Percentiles rank a stretch among this genome's conserved stretches.
Evolutionary conservation across 2,888 invertebrate species (phyloP).

Genomic region (Scaptomyza reducta): DNA sequence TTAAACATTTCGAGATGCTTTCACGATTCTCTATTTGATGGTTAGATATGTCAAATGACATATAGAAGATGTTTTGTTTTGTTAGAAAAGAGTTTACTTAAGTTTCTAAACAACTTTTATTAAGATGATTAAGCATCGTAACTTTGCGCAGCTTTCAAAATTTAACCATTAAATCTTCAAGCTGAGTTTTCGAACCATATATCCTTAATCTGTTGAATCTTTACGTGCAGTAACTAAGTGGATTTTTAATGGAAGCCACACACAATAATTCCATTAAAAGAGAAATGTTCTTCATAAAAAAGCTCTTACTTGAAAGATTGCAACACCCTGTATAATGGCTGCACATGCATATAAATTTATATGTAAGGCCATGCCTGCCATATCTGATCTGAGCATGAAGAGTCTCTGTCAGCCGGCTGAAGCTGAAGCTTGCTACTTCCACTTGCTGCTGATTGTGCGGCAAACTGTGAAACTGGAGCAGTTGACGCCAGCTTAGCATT

Average conservation of each 20-base stretch:
- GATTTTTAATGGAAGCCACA: neutral
- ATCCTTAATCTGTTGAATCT: constrained; percentile 1
- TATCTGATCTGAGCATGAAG: constrained; percentile 78
- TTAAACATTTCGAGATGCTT: neutral
- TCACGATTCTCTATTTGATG: neutral
- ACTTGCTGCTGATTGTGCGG: constrained; percentile 55
- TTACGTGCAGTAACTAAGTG: neutral
- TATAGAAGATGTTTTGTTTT: neutral
- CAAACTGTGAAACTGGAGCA: constrained; percentile 73
- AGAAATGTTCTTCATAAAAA: constrained; percentile 12
- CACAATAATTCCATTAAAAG: neutral
- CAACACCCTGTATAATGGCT: constrained; percentile 60
- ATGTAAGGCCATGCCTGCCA: constrained; percentile 57
- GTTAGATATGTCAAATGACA: neutral
- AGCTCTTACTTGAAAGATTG: neutral
- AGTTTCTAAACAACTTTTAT: constrained; percentile 1
- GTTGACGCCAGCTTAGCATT: constrained; percentile 32
- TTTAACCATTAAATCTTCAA: neutral
- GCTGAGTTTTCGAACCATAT: neutral
- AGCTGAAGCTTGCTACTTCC: neutral
- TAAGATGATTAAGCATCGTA: neutral
- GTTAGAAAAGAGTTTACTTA: neutral
- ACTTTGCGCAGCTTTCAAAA: neutral
- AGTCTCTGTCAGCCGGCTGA: constrained; percentile 42
- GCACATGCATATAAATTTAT: constrained; percentile 13